A percentile compares a stretch with the other conserved stretches of the same genome.
phyloP scores from a whole-genome alignment of 2,113 vertebrate species.

The Pogona vitticeps region DNA sequence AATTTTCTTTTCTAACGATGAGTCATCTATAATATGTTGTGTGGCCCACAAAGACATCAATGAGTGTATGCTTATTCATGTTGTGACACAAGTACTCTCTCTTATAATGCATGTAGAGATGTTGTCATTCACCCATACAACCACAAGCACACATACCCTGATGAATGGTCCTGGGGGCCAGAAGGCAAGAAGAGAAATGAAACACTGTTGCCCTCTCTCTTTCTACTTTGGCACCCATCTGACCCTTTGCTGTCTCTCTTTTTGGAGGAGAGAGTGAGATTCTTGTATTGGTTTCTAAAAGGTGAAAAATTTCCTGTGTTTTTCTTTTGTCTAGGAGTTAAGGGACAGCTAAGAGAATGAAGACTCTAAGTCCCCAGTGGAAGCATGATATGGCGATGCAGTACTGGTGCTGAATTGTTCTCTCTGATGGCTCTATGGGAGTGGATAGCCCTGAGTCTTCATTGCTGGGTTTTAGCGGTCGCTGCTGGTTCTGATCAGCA shows the following conservation, averaged over 20 bases:
- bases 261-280: slow-evolving; percentile 32
- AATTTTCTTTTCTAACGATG: no score
- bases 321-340: slow-evolving; percentile 82
- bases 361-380: slow-evolving; percentile 85
- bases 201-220: not conserved
- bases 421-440: slow-evolving; percentile 99
- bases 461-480: slow-evolving; percentile 91
- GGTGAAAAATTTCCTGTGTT: slow-evolving; percentile 70
- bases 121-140: not conserved
- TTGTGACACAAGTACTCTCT: not conserved
- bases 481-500: slow-evolving; percentile 89
- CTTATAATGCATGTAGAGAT: not conserved
- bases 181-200: not conserved
- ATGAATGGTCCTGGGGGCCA: no score
- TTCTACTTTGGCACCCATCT: not conserved
- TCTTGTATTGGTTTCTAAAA: slow-evolving; percentile 54
- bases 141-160: no score
- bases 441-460: slow-evolving; percentile 93
- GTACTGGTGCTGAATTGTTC: slow-evolving; percentile 86
- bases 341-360: slow-evolving; percentile 90
- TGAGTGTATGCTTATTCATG: not conserved
- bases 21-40: no score
- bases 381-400: slow-evolving; percentile 89
- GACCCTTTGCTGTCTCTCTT: slow-evolving; percentile 47
- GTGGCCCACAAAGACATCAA: no score